Conservation (phyloP, 2,113 vertebrate species). For the Plecturocebus donacophilus region DNA sequence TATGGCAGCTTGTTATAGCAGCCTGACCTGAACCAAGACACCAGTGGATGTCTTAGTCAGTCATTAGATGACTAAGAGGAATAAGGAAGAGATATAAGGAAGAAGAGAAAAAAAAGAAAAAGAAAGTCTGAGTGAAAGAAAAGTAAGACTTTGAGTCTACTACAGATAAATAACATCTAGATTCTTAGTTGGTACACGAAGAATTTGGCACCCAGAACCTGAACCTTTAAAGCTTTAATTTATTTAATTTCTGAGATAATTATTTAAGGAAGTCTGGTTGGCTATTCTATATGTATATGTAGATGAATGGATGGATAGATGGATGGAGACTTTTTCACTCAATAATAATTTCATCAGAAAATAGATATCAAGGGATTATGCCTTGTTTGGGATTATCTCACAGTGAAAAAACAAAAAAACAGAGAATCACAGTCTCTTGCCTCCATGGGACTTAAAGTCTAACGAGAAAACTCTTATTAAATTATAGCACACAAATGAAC, state of each 20-base stretch:
- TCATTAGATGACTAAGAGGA: background rate
- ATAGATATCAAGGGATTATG: background rate
- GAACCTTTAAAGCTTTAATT: background rate
- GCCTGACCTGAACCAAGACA: background rate
- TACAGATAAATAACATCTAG: background rate
- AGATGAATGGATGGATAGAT: too few species aligned
- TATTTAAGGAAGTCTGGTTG: background rate
- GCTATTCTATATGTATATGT: background rate
- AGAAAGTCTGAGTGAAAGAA: background rate
- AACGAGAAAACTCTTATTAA: background rate
- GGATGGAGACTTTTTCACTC: background rate
- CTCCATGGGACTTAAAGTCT: background rate
- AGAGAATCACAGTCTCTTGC: background rate
- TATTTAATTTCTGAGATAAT: background rate
- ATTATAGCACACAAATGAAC: background rate
- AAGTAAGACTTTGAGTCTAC: background rate
- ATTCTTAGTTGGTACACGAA: background rate
- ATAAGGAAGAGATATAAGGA: background rate
- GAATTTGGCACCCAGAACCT: background rate
- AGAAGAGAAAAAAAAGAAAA: background rate
- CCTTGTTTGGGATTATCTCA: background rate
- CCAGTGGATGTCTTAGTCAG: too few species aligned
- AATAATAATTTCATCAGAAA: background rate
- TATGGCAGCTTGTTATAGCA: too few species aligned
- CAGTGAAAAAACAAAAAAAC: background rate